A percentile compares a stretch with the other conserved stretches of the same genome.
Evolutionary conservation across 2,888 invertebrate species (phyloP).

Genomic region (Patella ulyssiponensis): DNA sequence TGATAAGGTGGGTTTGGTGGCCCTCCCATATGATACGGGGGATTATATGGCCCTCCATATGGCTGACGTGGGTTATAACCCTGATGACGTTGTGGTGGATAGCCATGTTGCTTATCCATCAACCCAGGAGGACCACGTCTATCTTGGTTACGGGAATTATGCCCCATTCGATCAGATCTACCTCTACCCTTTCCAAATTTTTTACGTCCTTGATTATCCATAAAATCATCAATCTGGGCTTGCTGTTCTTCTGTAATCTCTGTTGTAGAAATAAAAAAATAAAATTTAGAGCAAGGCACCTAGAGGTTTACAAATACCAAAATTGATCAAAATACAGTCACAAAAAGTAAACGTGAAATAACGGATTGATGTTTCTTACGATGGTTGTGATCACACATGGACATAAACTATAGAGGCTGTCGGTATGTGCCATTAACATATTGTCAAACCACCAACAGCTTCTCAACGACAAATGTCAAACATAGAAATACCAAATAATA

Average conservation of each 20-base stretch:
- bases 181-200: not conserved
- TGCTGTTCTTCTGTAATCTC: constrained; percentile 9
- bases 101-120: not conserved
- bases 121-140: not conserved
- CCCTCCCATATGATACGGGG: not conserved
- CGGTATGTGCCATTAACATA: no score
- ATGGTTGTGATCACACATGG: no score
- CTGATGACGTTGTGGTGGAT: not conserved
- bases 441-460: no score
- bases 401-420: no score
- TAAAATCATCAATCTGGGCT: constrained; percentile 7
- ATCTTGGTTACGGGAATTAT: not conserved
- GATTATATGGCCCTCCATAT: not conserved
- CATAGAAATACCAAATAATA: no score
- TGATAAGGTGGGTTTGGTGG: not conserved
- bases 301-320: no score
- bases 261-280: not conserved
- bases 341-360: no score
- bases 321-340: no score
- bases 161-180: not conserved
- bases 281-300: no score
- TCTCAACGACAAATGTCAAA: no score
- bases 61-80: not conserved
- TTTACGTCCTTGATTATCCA: constrained; percentile 1
- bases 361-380: no score